These are phyloP conservation scores for Cremastinae sp. DNA, from an alignment of 2,888 invertebrate species.

Conservation along the genomic window DNA sequence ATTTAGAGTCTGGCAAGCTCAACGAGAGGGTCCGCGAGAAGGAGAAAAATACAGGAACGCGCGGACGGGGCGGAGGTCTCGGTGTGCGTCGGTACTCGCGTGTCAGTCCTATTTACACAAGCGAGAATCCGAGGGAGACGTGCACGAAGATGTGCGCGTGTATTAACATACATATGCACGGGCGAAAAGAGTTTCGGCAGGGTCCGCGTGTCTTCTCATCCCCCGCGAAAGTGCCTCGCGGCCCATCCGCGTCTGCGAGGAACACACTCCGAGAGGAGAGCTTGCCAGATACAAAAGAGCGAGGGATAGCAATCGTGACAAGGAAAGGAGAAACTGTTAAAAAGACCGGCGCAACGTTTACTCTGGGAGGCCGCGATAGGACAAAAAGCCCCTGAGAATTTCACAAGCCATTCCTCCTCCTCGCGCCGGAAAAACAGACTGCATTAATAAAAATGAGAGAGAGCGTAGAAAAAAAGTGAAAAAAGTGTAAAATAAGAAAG, in stretches of 20 bases:
- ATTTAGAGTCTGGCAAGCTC: constrained; percentile 54
- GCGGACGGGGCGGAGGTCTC: constrained; percentile 14
- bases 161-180: background rate
- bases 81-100: background rate
- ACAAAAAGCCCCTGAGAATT: constrained; percentile 58
- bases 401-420: constrained; percentile 32
- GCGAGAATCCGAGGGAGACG: constrained; percentile 24
- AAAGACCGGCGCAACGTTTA: constrained; percentile 60
- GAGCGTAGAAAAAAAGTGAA: background rate
- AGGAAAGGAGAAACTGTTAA: constrained; percentile 49
- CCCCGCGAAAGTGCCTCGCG: constrained; percentile 50
- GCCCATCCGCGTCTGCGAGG: constrained; percentile 23
- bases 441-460: constrained; percentile 60
- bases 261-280: constrained; percentile 4
- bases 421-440: constrained; percentile 58
- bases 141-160: constrained; percentile 3
- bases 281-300: constrained; percentile 49
- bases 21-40: constrained; percentile 22
- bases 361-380: constrained; percentile 56
- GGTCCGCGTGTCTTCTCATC: constrained; percentile 34
- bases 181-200: constrained; percentile 26
- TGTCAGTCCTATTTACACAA: constrained; percentile 51
- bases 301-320: constrained; percentile 3
- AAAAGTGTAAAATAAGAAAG: background rate
- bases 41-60: constrained; percentile 43